These are phyloP conservation scores for Leuciscus waleckii DNA, from an alignment of 2,797 vertebrate species.

Conservation along the genomic window DNA sequence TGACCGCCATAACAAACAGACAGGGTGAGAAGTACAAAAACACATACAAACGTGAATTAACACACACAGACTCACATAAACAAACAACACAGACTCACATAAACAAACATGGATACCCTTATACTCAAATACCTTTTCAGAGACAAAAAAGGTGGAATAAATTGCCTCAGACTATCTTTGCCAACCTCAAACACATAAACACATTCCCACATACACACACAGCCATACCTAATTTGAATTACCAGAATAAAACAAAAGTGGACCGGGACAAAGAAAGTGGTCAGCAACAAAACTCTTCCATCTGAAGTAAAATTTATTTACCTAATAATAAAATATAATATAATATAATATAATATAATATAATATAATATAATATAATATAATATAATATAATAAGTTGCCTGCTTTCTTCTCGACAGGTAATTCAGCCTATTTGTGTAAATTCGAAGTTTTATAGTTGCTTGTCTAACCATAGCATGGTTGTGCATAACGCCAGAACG, in stretches of 20 bases:
- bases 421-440: too few relatives aligned
- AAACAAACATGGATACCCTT: not conserved
- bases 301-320: not conserved
- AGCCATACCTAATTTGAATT: not conserved
- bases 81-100: slow-evolving; percentile 35
- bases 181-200: slow-evolving; percentile 21
- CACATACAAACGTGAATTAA: slow-evolving; percentile 42
- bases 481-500: too few relatives aligned
- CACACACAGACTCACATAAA: slow-evolving; percentile 39
- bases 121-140: slow-evolving; percentile 3
- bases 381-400: too few relatives aligned
- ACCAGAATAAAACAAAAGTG: slow-evolving; percentile 22
- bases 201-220: slow-evolving; percentile 4
- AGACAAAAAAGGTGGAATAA: not conserved
- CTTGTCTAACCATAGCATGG: too few relatives aligned
- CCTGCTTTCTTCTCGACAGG: too few relatives aligned
- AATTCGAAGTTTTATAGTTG: too few relatives aligned
- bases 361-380: too few relatives aligned
- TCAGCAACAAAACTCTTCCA: not conserved
- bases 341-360: not conserved
- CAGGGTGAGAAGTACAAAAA: slow-evolving; percentile 50
- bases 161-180: slow-evolving; percentile 13
- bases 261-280: not conserved
- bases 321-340: not conserved
- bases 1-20: slow-evolving; percentile 59